Conservation (phyloP, 2,888 invertebrate genomes). For the Melitaea athalia region DNA sequence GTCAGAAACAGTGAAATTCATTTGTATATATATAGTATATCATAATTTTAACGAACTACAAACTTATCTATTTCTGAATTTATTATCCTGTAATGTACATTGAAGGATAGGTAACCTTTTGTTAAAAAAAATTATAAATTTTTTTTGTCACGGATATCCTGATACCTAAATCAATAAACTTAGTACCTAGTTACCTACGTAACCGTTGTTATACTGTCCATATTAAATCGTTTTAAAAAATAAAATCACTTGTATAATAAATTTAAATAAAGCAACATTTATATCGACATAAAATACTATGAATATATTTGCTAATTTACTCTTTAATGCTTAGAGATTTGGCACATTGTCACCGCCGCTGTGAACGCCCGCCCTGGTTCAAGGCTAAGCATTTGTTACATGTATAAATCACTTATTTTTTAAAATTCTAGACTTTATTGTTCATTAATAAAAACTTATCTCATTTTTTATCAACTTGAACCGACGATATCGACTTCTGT, state of each 20-base stretch:
- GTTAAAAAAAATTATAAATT: too few species aligned
- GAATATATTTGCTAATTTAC: conserved; percentile 30
- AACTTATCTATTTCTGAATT: too few species aligned
- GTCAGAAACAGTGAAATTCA: conserved; percentile 14
- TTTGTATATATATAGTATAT: conserved; percentile 8
- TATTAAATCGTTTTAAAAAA: conserved; percentile 4
- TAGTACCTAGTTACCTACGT: too few species aligned
- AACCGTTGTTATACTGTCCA: neutral
- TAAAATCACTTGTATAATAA: neutral
- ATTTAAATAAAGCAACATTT: conserved; percentile 4
- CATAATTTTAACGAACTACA: too few species aligned
- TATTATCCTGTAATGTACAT: too few species aligned
- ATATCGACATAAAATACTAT: conserved; percentile 14
- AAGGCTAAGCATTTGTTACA: conserved; percentile 34
- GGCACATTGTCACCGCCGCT: conserved; percentile 45
- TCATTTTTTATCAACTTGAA: conserved; percentile 5
- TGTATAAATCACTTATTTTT: conserved; percentile 25
- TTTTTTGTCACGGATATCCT: neutral
- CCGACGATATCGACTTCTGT: conserved; percentile 12
- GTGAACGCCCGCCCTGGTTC: conserved; percentile 48
- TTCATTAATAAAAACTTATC: neutral
- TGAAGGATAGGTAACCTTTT: too few species aligned
- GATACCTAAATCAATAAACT: neutral
- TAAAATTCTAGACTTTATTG: conserved; percentile 21
- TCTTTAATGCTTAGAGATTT: conserved; percentile 32